Evolutionary conservation across 2,797 vertebrate species (phyloP).

Genomic region (Esox lucius): DNA sequence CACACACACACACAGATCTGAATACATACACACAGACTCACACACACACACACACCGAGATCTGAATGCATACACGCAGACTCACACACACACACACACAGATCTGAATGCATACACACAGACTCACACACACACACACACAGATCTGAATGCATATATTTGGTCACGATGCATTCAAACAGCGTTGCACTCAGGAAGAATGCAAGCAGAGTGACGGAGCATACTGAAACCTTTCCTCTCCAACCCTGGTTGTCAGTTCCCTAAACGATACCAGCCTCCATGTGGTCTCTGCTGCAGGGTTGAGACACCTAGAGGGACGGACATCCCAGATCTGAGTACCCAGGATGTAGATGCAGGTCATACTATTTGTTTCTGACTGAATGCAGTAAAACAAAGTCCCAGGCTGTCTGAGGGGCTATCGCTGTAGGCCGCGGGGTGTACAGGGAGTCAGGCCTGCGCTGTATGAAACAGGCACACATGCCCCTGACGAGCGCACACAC

Average conservation of each 20-base stretch:
- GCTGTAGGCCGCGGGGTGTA: constrained; percentile 47
- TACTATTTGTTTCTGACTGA: constrained; percentile 81
- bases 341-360: constrained; percentile 62
- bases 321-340: constrained; percentile 39
- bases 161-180: too few species aligned
- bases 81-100: constrained; percentile 6
- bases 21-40: neutral
- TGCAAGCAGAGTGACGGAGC: too few species aligned
- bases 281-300: neutral
- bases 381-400: constrained; percentile 72
- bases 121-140: constrained; percentile 3
- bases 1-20: constrained; percentile 2
- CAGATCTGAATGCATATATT: constrained; percentile 5
- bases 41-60: constrained; percentile 5
- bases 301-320: constrained; percentile 16
- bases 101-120: neutral
- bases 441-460: neutral
- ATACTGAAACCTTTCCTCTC: too few species aligned
- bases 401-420: constrained; percentile 65
- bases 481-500: too few species aligned
- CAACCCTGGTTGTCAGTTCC: neutral
- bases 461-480: too few species aligned
- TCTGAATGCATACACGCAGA: too few species aligned
- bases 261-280: neutral
- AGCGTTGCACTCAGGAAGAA: too few species aligned